Evolutionary conservation across 2,113 vertebrate species (phyloP).

Genomic region (Ivindomyrus marchei): DNA sequence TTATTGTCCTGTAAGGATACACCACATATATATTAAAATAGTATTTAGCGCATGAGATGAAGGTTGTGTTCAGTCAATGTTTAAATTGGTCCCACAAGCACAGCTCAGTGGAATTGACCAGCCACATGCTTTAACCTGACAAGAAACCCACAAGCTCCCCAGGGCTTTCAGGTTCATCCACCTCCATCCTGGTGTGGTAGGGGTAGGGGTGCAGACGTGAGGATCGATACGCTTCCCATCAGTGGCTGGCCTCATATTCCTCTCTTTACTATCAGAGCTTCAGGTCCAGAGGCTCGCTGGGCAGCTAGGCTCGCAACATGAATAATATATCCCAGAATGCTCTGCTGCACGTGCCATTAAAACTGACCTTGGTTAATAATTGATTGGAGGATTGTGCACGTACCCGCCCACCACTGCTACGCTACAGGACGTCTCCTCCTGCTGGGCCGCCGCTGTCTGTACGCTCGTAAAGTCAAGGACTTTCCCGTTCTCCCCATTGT

Average conservation of each 20-base stretch:
- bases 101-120: not conserved
- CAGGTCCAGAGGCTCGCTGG: conserved; percentile 33
- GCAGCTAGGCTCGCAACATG: conserved; percentile 51
- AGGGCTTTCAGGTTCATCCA: not conserved
- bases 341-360: conserved; percentile 56
- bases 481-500: not conserved
- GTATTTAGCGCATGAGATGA: not conserved
- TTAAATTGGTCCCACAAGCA: not conserved
- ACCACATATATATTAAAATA: not conserved
- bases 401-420: conserved; percentile 29
- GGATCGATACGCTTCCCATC: conserved; percentile 15
- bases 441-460: conserved; percentile 29
- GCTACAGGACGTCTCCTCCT: conserved; percentile 27
- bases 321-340: conserved; percentile 73
- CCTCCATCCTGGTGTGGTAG: not conserved
- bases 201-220: not conserved
- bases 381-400: conserved; percentile 48
- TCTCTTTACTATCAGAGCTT: conserved; percentile 27
- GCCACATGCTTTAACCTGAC: not conserved
- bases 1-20: not conserved
- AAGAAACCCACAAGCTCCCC: not conserved
- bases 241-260: conserved; percentile 40
- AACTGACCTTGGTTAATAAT: conserved; percentile 77
- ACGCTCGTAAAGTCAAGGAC: conserved; percentile 15
- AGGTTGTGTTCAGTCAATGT: not conserved